Evolutionary conservation across 2,888 invertebrate genomes (phyloP).

Genomic region (Syrista parreyssii): DNA sequence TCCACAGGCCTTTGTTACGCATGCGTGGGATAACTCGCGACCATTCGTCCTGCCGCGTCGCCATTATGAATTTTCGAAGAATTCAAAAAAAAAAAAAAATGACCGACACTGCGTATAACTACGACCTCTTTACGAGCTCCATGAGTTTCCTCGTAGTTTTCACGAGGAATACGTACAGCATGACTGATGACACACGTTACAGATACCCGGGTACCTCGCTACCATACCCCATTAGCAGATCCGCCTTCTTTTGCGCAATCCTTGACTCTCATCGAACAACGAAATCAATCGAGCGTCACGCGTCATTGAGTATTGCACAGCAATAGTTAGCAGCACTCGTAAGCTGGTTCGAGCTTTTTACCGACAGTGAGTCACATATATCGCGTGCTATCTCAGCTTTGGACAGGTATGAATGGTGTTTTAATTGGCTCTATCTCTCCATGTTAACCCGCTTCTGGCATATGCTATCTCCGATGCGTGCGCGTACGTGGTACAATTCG

Average conservation of each 20-base stretch:
- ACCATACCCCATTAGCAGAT: background rate
- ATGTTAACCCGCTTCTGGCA: slow-evolving; percentile 2
- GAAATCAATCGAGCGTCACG: background rate
- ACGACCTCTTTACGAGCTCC: background rate
- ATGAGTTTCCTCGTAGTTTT: background rate
- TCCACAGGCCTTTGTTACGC: background rate
- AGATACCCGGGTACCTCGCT: background rate
- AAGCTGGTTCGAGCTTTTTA: background rate
- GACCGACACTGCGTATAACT: background rate
- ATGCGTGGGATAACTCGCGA: background rate
- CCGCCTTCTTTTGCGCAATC: background rate
- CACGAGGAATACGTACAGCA: background rate
- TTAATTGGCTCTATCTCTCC: slow-evolving; percentile 22
- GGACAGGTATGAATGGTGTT: slow-evolving; percentile 26
- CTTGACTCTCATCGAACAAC: background rate
- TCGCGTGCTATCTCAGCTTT: background rate
- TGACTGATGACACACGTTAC: background rate
- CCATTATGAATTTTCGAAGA: background rate
- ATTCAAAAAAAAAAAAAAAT: background rate
- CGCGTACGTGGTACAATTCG: background rate
- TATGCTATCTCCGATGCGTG: background rate
- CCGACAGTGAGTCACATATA: background rate
- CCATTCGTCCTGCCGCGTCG: background rate
- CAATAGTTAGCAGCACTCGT: background rate
- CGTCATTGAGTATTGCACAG: background rate